Evolutionary conservation across 2,113 vertebrate genomes (phyloP).

Genomic region (Felis catus): DNA sequence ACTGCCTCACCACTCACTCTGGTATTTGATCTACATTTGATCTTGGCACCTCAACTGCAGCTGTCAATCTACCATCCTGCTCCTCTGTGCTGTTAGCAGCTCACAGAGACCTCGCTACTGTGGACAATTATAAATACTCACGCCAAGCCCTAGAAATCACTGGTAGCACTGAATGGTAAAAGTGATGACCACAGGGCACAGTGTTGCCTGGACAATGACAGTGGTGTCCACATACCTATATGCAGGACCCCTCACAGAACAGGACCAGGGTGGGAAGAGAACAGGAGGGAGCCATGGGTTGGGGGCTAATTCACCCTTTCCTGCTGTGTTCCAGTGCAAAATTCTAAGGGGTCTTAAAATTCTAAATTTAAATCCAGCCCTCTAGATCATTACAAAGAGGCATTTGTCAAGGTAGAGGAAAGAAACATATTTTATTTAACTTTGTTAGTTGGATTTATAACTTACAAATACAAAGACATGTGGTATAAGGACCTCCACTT

Average conservation of each 20-base stretch:
- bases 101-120: not conserved
- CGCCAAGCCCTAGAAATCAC: not conserved
- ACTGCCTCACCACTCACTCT: not conserved
- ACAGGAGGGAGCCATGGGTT: not conserved
- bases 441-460: slow-evolving; percentile 16
- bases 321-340: not conserved
- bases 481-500: not conserved
- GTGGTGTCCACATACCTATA: not conserved
- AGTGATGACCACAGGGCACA: not conserved
- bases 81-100: not conserved
- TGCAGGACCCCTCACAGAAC: not conserved
- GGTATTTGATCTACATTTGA: not conserved
- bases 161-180: not conserved
- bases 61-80: not conserved
- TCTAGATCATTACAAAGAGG: not conserved
- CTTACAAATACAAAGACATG: not conserved
- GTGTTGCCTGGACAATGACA: not conserved
- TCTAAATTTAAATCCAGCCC: slow-evolving; percentile 35
- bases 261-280: not conserved
- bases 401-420: not conserved
- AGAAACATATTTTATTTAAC: not conserved
- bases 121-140: not conserved
- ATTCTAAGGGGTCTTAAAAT: slow-evolving; percentile 2
- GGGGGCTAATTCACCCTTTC: not conserved
- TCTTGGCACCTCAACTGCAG: not conserved